These are phyloP conservation scores for Medauroidea extradentata DNA, from an alignment of 1,140 invertebrate genomes.

Conservation along the genomic window DNA sequence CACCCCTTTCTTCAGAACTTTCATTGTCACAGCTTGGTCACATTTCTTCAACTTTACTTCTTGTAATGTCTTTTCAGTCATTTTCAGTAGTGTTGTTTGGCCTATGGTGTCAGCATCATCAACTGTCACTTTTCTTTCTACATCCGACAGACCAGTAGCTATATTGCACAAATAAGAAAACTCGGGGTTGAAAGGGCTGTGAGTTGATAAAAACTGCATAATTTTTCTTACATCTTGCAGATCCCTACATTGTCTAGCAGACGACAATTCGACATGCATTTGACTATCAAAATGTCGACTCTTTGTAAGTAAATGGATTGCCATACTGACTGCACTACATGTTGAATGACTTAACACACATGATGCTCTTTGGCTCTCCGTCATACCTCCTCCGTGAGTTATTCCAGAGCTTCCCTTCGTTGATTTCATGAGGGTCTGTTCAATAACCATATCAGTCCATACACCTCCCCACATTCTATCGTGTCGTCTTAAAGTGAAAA, in stretches of 20 bases:
- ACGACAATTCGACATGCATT: neutral
- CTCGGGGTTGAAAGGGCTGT: too few relatives aligned
- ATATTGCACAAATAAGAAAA: too few relatives aligned
- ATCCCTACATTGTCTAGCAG: neutral
- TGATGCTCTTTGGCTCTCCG: constrained; percentile 4
- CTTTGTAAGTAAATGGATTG: constrained; percentile 1
- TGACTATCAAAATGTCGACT: neutral
- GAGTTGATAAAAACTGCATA: neutral
- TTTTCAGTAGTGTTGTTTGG: too few relatives aligned
- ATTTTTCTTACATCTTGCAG: neutral
- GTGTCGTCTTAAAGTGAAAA: too few relatives aligned
- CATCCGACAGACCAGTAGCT: too few relatives aligned
- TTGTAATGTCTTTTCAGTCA: too few relatives aligned
- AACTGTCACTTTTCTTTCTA: too few relatives aligned
- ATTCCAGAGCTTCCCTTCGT: neutral
- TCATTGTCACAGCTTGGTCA: constrained; percentile 3
- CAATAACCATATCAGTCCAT: too few relatives aligned
- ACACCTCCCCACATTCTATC: too few relatives aligned
- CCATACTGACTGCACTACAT: neutral
- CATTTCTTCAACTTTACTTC: constrained; percentile 1
- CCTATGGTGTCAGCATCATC: too few relatives aligned
- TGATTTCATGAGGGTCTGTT: too few relatives aligned
- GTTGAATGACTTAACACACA: neutral
- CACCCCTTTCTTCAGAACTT: neutral
- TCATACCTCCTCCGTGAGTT: constrained; percentile 7